Conservation (phyloP, 64 coral and sea anemone genomes). For the Cladopsammia gracilis region DNA sequence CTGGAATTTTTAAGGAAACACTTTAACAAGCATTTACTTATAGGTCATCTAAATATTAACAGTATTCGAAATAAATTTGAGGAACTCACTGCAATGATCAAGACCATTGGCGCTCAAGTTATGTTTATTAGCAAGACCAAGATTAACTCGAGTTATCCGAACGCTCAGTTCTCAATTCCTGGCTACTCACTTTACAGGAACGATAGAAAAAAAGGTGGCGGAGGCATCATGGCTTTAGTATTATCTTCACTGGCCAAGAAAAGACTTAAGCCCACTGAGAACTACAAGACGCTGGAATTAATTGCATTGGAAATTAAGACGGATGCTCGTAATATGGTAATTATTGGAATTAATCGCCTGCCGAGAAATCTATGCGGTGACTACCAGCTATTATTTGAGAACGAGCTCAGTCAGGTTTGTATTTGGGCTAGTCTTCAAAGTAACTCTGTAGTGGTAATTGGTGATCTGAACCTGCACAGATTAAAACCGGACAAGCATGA, state of each 20-base stretch:
- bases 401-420: constrained; percentile 39
- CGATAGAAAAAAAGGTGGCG: not conserved
- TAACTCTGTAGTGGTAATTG: constrained; percentile 20
- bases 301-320: constrained; percentile 43
- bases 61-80: not conserved
- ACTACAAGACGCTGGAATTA: too few species aligned
- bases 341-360: too few species aligned
- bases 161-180: not conserved
- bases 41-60: not conserved
- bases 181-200: not conserved
- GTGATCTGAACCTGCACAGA: not conserved
- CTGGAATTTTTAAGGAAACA: not conserved
- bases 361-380: too few species aligned
- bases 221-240: not conserved
- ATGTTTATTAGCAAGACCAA: too few species aligned
- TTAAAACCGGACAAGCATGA: not conserved
- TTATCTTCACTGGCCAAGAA: not conserved
- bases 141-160: not conserved
- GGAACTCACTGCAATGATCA: not conserved
- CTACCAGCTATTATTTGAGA: constrained; percentile 16
- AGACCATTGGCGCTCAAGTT: too few species aligned
- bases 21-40: not conserved
- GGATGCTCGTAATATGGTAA: not conserved
- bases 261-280: not conserved
- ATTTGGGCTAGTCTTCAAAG: constrained; percentile 59